Base-by-base conservation (phyloP, 2,113 vertebrate genomes). In the Gorilla gorilla region DNA sequence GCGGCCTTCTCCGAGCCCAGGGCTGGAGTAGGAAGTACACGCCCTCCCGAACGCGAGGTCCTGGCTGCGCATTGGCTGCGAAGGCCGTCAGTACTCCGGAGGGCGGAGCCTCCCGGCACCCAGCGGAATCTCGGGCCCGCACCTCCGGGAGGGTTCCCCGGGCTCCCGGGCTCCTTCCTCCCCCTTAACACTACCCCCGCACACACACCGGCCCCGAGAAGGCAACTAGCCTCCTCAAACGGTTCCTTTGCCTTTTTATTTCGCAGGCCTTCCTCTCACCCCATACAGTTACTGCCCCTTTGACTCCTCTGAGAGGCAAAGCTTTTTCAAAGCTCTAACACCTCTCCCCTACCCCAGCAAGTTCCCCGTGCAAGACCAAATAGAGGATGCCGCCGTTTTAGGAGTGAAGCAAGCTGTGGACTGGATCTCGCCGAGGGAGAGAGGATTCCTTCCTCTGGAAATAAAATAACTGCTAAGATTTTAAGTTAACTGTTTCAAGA, bases 21-120 rank as follows among this genome's bases (percentile, higher is more conserved):
- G 12, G 27, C 68, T 17, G 0, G 40, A 2, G 45, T 59, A 96
- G 98, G 97, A 98, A 98, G 97, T 97, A 76, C 92, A 82, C 94
- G 80, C 95, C 97, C 85, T 70, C 30, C 40, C 6, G 12, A 40
- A 85, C 64, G 1, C 22, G 4, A 43, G 10, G 55, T 84, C 66
- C 93, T 90, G 27, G 18, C 76, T 9, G 45, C 59, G 3, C 79
- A 97, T 87, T 97, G 97, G 97, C 95, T 90, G 80, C 0, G 1
- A 38, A 3, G 55, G 20, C 93, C 32, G 70, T 94, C 97, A 84
- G 23, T 76, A 16, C 17, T 0, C 4, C 12, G 4, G 48, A 38
- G 78, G 96, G 94, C 92, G 93, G 94, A 66, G 79, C 25, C 89
- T 75, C 45, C 11, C 1, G 50, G 38, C 12, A 0, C 0, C 14